phyloP scores from a whole-genome alignment of 2,888 invertebrate genomes.

The Ectemnius cavifrons region DNA sequence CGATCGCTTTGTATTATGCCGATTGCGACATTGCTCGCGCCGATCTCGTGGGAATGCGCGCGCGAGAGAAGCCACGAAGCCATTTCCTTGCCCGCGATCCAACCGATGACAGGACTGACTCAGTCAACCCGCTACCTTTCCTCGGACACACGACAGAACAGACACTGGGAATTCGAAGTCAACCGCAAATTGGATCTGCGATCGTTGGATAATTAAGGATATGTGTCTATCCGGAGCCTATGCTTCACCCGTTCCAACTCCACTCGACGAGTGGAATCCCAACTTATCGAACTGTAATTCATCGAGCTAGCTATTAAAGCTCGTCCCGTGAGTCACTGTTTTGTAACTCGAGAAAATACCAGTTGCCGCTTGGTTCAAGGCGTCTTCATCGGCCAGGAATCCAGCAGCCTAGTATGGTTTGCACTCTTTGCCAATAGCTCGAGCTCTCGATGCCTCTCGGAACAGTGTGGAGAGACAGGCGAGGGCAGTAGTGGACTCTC shows the following conservation, averaged over 20 bases:
- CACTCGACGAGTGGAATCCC: too few relatives aligned
- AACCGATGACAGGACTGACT: conserved; percentile 52
- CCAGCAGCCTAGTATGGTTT: too few relatives aligned
- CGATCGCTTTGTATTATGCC: conserved; percentile 43
- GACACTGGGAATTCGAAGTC: conserved; percentile 33
- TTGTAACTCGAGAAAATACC: conserved; percentile 2
- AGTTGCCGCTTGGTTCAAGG: not conserved
- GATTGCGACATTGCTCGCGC: conserved; percentile 57
- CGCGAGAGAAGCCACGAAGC: conserved; percentile 23
- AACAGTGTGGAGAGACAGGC: too few relatives aligned
- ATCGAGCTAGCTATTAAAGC: not conserved
- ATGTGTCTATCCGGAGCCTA: too few relatives aligned
- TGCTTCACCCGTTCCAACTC: too few relatives aligned
- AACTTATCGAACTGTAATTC: not conserved
- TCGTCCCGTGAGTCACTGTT: conserved; percentile 4
- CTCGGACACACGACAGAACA: conserved; percentile 50
- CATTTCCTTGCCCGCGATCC: conserved; percentile 48
- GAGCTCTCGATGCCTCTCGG: too few relatives aligned
- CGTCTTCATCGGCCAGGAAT: too few relatives aligned
- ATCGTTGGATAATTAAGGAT: conserved; percentile 47
- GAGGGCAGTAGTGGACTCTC: too few relatives aligned
- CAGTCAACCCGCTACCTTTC: conserved; percentile 32
- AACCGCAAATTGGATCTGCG: conserved; percentile 42
- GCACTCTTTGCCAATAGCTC: too few relatives aligned
- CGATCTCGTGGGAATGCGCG: conserved; percentile 60